Base-by-base conservation (phyloP, 2,797 vertebrate species). In the Schizopygopsis malacanthus region DNA sequence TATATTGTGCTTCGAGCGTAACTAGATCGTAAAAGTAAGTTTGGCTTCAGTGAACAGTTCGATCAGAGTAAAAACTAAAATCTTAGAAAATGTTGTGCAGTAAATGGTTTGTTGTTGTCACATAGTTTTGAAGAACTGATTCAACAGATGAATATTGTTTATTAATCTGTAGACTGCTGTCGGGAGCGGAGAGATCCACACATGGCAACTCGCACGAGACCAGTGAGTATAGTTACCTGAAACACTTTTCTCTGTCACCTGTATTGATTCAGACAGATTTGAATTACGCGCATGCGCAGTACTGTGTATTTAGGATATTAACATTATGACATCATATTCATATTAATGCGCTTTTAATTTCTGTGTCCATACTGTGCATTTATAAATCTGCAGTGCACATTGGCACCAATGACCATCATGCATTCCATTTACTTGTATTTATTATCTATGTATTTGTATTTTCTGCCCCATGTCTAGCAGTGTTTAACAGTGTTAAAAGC, bases 181-280 rank as follows among this genome's bases (percentile, higher is more conserved):
- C 54, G 1, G 39, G 25, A 85, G 39, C 52, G 45, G 61, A 69
- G n/a, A n/a, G 39, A 71, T 9, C 25, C n/a, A 76, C 79, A 78
- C 47, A 98, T 97, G 96, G 93, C 95, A 5, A 94, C 96, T 4
- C 94, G 91, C 22, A 86, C 95, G 85, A 94, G 96, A 90, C 93
- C 90, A 89, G 96, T 97, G 91, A 96, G 97, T 95, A 54, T n/a
- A 3, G 6, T 16, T 20, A 77, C 18, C 22, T 39, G 3, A 54
- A 59, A 59, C 39, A 33, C 12, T 39, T 43, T 70, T n/a, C 13
- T n/a, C 10, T 22, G 2, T n/a, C n/a, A 33, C 7, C 18, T 37
- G 7, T 12, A 16, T 6, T 9, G 4, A 28, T 22, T 72, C n/a
- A 20, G 20, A 54, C 6, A 18, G 11, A 28, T 59, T 43, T 33